phyloP scores from a whole-genome alignment of 2,888 invertebrate species.

The Tetragnatha montana region DNA sequence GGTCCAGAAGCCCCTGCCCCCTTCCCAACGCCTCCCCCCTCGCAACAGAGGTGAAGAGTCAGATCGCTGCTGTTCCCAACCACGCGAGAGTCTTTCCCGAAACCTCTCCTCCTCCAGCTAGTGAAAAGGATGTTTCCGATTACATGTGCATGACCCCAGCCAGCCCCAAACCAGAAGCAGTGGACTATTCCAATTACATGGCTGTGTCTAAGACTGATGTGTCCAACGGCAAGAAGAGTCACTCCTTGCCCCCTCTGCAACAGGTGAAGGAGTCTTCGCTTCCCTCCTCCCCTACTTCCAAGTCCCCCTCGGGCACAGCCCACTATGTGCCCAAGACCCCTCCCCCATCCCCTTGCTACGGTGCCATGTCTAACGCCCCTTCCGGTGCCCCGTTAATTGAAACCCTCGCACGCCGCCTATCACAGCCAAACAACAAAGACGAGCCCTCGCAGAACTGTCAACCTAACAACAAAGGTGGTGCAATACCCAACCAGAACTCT shows the following conservation, averaged over 20 bases:
- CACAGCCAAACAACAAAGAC: slow-evolving; percentile 24
- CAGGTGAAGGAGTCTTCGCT: slow-evolving; percentile 45
- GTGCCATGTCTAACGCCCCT: slow-evolving; percentile 38
- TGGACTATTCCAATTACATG: slow-evolving; percentile 20
- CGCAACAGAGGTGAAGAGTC: slow-evolving; percentile 5
- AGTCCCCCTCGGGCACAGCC: slow-evolving; percentile 23
- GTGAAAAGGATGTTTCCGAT: slow-evolving; percentile 25
- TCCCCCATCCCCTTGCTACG: slow-evolving; percentile 63
- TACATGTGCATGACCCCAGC: slow-evolving; percentile 61
- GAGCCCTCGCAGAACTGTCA: not conserved
- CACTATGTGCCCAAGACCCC: slow-evolving; percentile 62
- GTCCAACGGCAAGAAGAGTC: slow-evolving; percentile 14
- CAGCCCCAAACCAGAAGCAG: not conserved
- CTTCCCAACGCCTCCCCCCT: slow-evolving; percentile 7
- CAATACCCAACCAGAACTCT: slow-evolving; percentile 47
- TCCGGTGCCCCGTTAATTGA: slow-evolving; percentile 54
- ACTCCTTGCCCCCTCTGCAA: slow-evolving; percentile 26
- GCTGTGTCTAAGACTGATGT: not conserved
- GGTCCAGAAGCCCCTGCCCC: slow-evolving; percentile 31
- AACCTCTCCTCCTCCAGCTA: not conserved
- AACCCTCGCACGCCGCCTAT: slow-evolving; percentile 38
- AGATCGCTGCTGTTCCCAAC: not conserved
- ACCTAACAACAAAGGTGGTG: slow-evolving; percentile 1
- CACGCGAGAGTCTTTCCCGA: not conserved
- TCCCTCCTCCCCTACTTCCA: slow-evolving; percentile 48